Evolutionary conservation across 2,797 vertebrate genomes (phyloP), one percentile per base, ranked within the genome.

Genomic region (Sebastes steindachneri): DNA sequence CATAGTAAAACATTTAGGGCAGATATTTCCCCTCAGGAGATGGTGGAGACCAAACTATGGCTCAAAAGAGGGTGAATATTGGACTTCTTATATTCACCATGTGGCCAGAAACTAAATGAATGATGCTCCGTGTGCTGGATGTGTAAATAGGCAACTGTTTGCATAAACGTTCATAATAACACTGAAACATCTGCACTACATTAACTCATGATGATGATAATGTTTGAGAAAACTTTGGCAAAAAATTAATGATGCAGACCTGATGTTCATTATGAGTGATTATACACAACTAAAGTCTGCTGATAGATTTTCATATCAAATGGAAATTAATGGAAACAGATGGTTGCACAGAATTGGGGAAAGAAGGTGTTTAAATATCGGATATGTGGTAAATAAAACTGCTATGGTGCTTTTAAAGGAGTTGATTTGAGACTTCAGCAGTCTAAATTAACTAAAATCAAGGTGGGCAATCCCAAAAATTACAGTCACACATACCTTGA

Each of bases 401-500:
- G 25, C 33, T 41, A 9, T 23, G 8, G 9, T 11, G 10, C 6
- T 73, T 63, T 26, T 54, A 9, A 37, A 73, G 7, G 17, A 54
- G 29, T 10, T 41, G 23, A 41, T 41, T 65, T 74, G 4, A 67
- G n/a, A 66, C n/a, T 12, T 57, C 19, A 67, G 62, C 23, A 7
- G 23, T 74, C 15, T 45, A 15, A 73, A 28, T 33, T 3, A 23
- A 7, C 37, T n/a, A 25, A 53, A 53, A 48, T 33, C 14, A 29
- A 62, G 28, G 28, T 51, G 12, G 28, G 17, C 35, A 31, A 9
- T 17, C 57, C 4, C 10, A 58, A n/a, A 57, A 57, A n/a, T 7
- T 11, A 7, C n/a, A 55, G 9, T 33, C 8, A 69, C 19, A 84
- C 91, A 57, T 88, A 95, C 94, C 92, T 29, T 85, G 88, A 57